These are phyloP conservation scores for Eurystomus glaucurus DNA, from an alignment of 2,797 vertebrate species.

Conservation along the genomic window DNA sequence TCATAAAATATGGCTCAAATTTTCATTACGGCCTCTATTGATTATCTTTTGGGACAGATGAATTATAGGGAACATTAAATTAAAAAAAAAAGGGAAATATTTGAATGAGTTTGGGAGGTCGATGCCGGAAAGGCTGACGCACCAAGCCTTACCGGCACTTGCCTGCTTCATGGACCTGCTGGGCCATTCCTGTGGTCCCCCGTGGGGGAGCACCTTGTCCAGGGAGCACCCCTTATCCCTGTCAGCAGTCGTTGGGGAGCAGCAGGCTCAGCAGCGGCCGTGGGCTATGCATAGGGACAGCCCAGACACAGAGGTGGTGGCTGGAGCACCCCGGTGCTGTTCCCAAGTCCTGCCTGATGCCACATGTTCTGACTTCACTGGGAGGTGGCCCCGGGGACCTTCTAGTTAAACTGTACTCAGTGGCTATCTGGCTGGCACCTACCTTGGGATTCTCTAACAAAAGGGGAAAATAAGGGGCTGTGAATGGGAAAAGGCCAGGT, in stretches of 20 bases:
- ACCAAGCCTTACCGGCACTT: constrained; percentile 63
- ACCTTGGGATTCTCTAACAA: not conserved
- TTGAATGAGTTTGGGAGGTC: constrained; percentile 97
- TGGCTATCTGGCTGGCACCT: not conserved
- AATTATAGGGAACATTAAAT: constrained; percentile 99
- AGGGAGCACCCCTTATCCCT: not conserved
- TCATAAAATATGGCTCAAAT: constrained; percentile 99
- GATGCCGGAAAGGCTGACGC: constrained; percentile 90
- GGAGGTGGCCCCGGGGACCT: not conserved
- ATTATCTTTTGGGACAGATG: constrained; percentile 99
- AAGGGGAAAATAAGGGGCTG: not conserved
- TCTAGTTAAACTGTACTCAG: not conserved
- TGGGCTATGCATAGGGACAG: not conserved
- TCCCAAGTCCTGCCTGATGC: not conserved
- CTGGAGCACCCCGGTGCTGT: not conserved
- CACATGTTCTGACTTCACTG: not conserved
- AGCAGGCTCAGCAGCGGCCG: not conserved
- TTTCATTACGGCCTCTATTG: constrained; percentile 99
- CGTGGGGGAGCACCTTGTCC: not conserved
- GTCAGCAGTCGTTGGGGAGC: not conserved
- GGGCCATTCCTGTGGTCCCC: not conserved
- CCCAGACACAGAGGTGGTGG: not conserved
- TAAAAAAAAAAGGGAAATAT: constrained; percentile 96
- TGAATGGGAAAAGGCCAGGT: not conserved
- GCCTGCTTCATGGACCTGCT: not conserved